Conservation (phyloP, 1,140 invertebrate genomes). For the Chelonus insularis region DNA sequence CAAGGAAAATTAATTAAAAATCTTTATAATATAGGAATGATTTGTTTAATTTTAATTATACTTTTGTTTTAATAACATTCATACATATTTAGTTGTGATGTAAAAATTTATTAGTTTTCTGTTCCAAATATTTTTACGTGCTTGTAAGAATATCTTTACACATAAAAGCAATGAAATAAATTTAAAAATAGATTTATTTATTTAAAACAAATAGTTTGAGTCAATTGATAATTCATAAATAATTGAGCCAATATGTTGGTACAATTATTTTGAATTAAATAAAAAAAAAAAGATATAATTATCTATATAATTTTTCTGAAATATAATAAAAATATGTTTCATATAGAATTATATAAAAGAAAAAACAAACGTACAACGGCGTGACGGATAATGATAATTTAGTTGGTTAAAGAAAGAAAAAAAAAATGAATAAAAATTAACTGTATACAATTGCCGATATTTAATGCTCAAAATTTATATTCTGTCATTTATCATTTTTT, state of each 20-base stretch:
- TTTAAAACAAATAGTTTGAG: too few species aligned
- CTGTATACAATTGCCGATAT: conserved; percentile 4
- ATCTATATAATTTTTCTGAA: too few species aligned
- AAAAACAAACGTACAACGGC: neutral
- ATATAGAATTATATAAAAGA: neutral
- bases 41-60: too few species aligned
- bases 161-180: neutral
- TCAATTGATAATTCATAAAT: too few species aligned
- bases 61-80: neutral
- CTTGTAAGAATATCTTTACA: too few species aligned
- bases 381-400: neutral
- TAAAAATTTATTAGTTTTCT: neutral
- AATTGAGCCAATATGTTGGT: too few species aligned
- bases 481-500: neutral
- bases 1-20: too few species aligned
- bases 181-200: neutral
- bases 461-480: neutral
- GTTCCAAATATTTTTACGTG: neutral
- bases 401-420: neutral
- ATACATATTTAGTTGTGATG: too few species aligned
- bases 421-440: neutral
- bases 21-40: too few species aligned
- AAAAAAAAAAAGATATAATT: neutral
- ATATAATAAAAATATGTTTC: too few species aligned
- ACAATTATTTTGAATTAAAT: neutral